These are phyloP conservation scores for Megaceryle maxima DNA, from an alignment of 2,113 vertebrate genomes.

Conservation along the genomic window DNA sequence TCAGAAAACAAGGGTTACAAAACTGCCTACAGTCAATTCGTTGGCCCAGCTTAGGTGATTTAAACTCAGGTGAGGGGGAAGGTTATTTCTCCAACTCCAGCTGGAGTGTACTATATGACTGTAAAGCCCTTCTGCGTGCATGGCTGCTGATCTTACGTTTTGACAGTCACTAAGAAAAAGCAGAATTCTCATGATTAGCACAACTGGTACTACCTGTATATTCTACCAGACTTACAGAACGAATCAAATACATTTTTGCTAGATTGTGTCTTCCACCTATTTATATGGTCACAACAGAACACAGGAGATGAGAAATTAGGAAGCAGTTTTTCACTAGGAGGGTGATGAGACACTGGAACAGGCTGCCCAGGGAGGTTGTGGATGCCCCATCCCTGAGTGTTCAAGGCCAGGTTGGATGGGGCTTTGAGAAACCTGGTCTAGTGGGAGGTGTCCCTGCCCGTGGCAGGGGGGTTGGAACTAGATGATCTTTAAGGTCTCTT, in stretches of 20 bases:
- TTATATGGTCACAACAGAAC: neutral
- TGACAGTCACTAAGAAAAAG: neutral
- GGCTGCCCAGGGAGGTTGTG: too few relatives aligned
- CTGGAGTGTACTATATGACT: neutral
- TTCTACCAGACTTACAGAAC: neutral
- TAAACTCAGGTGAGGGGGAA: neutral
- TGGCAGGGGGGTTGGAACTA: too few relatives aligned
- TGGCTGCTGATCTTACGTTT: neutral
- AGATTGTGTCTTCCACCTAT: neutral
- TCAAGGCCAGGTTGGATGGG: too few relatives aligned
- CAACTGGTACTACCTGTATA: neutral
- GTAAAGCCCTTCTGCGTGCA: neutral
- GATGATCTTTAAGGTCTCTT: too few relatives aligned
- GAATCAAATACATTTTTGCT: neutral
- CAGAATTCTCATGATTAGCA: neutral
- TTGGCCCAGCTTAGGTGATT: neutral
- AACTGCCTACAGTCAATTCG: neutral
- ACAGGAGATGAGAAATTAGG: neutral
- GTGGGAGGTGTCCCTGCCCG: too few relatives aligned
- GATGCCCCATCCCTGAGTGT: too few relatives aligned
- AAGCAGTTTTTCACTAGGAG: too few relatives aligned
- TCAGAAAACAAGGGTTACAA: neutral
- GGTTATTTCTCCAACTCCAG: neutral
- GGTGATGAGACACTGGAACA: too few relatives aligned
- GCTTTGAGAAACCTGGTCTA: too few relatives aligned